Evolutionary conservation across 37 sponge, comb jelly and placozoan species (phyloP), one percentile per base, ranked within the genome.

Genomic region (Axinella damicornis): DNA sequence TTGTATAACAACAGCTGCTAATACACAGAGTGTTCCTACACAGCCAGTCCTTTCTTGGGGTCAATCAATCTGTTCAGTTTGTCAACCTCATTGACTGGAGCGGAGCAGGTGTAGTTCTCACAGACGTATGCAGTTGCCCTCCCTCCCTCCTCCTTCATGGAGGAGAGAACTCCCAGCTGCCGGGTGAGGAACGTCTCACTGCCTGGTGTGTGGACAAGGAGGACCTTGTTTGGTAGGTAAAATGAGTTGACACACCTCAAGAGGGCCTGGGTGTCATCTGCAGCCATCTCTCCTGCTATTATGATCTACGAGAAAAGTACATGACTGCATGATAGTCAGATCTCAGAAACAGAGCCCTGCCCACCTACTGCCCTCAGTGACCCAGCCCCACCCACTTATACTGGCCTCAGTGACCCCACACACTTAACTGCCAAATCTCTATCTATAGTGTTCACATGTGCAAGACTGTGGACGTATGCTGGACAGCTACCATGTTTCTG

Each of bases 81-180:
- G 30, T 73, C 69, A 12, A 62, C 33, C 5, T 84, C 74, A 68
- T 41, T 83, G 33, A 87, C 71, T 16, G 92, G 92, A 1, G 73
- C 54, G 0, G 83, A 53, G 53, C 92, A 92, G 31, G 59, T 73
- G 37, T 73, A 87, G 84, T 87, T 83, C 67, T 83, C 77, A 69
- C 92, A 92, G 25, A 92, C 83, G 65, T 87, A 92, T 0, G 79
- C 92, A 16, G 92, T 83, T n/a, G 87, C 74, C 66, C 83, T 86
- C 19, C 75, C 84, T 28, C 83, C 84, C 21, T 71, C 30, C 59
- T 21, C 32, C 28, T 17, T 73, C 84, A 92, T 83, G 22, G 57
- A 53, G 15, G 36, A 18, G 14, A 92, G 57, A 5, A 71, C 58
- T 12, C 62, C 38, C 52, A 92, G 64, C 63, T 57, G 73, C 32